Evolutionary conservation across 2,113 vertebrate species (phyloP).

Genomic region (Hydrochoerus hydrochaeris): DNA sequence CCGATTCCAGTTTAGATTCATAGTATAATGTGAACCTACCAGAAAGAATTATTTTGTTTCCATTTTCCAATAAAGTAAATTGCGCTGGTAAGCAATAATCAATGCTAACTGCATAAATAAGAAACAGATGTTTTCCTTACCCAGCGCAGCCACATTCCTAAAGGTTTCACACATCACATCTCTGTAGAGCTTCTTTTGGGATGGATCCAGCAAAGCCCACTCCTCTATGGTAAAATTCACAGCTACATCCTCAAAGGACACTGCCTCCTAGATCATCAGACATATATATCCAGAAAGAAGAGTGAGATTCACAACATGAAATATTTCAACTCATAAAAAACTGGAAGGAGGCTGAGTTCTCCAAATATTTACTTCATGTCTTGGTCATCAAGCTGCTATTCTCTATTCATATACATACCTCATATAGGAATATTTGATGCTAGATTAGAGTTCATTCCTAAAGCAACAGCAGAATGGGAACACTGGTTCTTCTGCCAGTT

Average conservation of each 20-base stretch:
- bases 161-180: background rate
- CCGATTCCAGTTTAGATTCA: background rate
- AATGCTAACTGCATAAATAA: background rate
- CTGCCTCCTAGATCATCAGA: background rate
- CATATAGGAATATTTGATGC: background rate
- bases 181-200: background rate
- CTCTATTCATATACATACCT: background rate
- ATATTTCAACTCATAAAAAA: background rate
- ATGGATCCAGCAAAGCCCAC: background rate
- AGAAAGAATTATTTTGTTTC: background rate
- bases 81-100: background rate
- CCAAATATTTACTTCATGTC: background rate
- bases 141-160: background rate
- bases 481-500: background rate
- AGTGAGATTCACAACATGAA: background rate
- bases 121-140: background rate
- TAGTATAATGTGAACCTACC: background rate
- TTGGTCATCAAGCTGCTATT: background rate
- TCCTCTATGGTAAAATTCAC: background rate
- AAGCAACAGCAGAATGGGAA: background rate
- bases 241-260: background rate
- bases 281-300: background rate
- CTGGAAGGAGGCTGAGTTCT: background rate
- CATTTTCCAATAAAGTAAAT: background rate
- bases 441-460: background rate